phyloP scores from a whole-genome alignment of 2,113 vertebrate species.

The Chelonoidis abingdonii region DNA sequence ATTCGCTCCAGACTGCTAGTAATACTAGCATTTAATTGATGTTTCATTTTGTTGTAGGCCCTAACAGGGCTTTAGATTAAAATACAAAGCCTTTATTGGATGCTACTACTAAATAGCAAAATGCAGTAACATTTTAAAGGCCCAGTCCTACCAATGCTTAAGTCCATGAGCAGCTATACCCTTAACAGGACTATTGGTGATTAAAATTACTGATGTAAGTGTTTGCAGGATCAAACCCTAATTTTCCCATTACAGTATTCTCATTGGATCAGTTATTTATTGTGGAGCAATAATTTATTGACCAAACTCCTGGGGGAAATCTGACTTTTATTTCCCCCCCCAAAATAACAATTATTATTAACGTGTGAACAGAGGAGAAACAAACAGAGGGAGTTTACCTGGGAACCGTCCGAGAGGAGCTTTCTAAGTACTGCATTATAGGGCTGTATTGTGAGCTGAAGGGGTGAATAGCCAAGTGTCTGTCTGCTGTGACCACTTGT shows the following conservation, averaged over 20 bases:
- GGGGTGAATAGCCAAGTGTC: too few relatives aligned
- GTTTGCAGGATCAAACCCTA: background rate
- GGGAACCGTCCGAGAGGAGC: too few relatives aligned
- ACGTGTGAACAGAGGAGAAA: too few relatives aligned
- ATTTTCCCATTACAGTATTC: background rate
- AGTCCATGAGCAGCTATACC: background rate
- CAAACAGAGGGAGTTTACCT: too few relatives aligned
- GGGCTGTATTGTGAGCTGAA: too few relatives aligned
- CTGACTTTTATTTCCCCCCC: background rate
- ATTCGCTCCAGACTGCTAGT: slow-evolving; percentile 32
- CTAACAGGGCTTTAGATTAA: slow-evolving; percentile 22
- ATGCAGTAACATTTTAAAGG: background rate
- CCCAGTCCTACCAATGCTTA: background rate
- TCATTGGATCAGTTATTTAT: background rate
- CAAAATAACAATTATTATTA: background rate
- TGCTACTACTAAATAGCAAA: slow-evolving; percentile 1
- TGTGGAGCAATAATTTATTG: background rate
- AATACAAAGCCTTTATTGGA: slow-evolving; percentile 3
- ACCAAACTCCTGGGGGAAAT: background rate
- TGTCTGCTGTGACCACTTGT: too few relatives aligned
- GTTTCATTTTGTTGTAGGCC: slow-evolving; percentile 15
- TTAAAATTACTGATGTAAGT: background rate
- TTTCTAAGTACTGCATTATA: too few relatives aligned
- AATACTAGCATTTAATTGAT: slow-evolving; percentile 12
- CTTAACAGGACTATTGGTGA: background rate